Evolutionary conservation across 2,888 invertebrate genomes (phyloP), one percentile per base, ranked within the genome.

Genomic region (Orchesella flavescens): DNA sequence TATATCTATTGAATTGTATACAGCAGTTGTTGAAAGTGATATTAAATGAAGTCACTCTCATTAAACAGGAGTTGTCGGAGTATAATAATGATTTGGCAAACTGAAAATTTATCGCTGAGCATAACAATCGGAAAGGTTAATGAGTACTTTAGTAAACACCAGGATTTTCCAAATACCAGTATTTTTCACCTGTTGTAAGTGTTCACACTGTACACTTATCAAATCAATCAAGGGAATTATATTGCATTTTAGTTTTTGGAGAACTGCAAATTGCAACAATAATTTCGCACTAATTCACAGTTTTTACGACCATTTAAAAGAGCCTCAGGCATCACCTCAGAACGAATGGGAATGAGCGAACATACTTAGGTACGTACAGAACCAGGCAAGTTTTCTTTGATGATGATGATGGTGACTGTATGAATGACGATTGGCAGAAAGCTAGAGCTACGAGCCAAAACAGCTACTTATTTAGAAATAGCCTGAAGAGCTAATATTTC

Each of bases 401-500:
- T 2, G 19, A 59, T 17, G 17, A 59, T 21, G 12, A 59, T 17
- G 34, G 34, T 12, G 65, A 34, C 43, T 74, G 55, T 53, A 77
- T 77, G 77, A 69, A 77, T 77, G 68, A 55, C 21, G 49, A 46
- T 75, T 44, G 59, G 53, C 55, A 78, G 71, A 46, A 69, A 34
- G 69, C 24, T 12, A 46, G 59, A 34, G 69, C 24, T 12, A 74
- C 10, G 24, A 66, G 74, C 63, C 19, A 71, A 78, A 78, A 77
- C 63, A 61, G 72, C 72, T 65, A 79, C 72, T 57, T 73, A 72
- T 73, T 79, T 79, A 79, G 79, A 79, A 78, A 79, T 79, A 53
- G 79, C 79, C 79, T 66, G 69, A 79, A 79, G 79, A 79, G 73
- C 79, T 79, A 79, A 79, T 73, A 79, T 72, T 79, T 79, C 79